A percentile compares a stretch with the other conserved stretches of the same genome.
These are phyloP conservation scores for Elachura formosa DNA, from an alignment of 2,113 vertebrate species.

Conservation along the genomic window DNA sequence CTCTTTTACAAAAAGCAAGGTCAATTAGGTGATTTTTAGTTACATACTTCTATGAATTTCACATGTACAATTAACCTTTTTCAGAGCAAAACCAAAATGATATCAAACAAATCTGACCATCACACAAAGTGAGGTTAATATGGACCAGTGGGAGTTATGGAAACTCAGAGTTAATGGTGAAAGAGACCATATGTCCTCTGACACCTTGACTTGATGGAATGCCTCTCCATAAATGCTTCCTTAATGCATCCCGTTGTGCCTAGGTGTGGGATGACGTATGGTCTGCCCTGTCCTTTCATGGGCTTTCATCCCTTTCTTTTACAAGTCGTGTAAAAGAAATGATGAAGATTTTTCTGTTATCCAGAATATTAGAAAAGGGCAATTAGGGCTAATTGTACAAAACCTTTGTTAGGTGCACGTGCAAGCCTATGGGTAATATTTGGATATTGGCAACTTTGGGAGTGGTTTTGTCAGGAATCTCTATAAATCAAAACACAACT, in stretches of 20 bases:
- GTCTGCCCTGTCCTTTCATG: background rate
- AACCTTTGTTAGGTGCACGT: background rate
- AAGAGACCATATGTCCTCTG: conserved; percentile 32
- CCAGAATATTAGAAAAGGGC: conserved; percentile 23
- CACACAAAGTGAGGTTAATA: background rate
- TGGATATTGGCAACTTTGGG: background rate
- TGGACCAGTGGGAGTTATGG: background rate
- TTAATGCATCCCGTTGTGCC: conserved; percentile 29
- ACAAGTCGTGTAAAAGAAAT: background rate
- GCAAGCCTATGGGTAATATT: background rate
- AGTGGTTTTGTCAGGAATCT: background rate
- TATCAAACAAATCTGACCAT: background rate
- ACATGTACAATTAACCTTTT: background rate
- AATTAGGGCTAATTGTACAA: conserved; percentile 30
- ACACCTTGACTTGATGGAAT: conserved; percentile 38
- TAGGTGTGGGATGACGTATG: conserved; percentile 25
- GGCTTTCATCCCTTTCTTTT: conserved; percentile 45
- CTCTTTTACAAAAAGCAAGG: background rate
- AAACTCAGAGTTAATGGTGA: conserved; percentile 24
- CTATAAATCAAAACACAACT: background rate
- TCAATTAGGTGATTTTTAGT: background rate
- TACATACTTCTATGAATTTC: background rate
- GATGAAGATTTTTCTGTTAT: conserved; percentile 26
- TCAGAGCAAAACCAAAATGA: background rate
- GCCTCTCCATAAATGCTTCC: conserved; percentile 47